A percentile compares a stretch with the other conserved stretches of the same genome.
Evolutionary conservation across 2,113 vertebrate species (phyloP).

Genomic region (Empidonax traillii): DNA sequence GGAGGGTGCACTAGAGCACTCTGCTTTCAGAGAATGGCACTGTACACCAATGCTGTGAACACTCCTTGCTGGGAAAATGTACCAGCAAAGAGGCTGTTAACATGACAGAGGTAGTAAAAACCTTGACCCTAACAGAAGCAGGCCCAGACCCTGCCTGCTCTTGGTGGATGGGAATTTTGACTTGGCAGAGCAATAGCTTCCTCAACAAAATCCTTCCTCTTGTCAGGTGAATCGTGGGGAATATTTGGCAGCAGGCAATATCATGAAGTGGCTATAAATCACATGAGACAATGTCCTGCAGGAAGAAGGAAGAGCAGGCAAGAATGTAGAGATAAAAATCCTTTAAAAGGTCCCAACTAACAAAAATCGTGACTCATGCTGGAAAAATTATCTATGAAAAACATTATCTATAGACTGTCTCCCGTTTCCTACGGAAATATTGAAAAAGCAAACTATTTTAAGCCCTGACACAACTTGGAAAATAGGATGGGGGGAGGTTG

Average conservation of each 20-base stretch:
- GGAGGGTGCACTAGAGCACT: not conserved
- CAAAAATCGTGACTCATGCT: slow-evolving; percentile 16
- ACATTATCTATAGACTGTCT: not conserved
- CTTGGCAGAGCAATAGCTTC: not conserved
- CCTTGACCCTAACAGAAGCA: not conserved
- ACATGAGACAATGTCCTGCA: slow-evolving; percentile 28
- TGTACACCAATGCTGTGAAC: fast-evolving
- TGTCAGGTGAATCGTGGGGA: not conserved
- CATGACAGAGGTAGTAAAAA: not conserved
- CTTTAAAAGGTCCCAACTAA: slow-evolving; percentile 3
- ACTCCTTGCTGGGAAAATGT: not conserved
- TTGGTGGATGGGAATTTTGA: slow-evolving; percentile 17
- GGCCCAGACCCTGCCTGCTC: not conserved
- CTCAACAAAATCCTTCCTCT: slow-evolving; percentile 21
- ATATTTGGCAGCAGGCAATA: not conserved
- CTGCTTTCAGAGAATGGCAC: not conserved
- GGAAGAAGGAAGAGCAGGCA: slow-evolving; percentile 39
- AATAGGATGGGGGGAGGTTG: not conserved
- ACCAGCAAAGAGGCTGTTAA: not conserved
- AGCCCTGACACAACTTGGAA: not conserved
- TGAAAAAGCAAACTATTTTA: slow-evolving; percentile 37
- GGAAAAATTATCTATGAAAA: slow-evolving; percentile 31
- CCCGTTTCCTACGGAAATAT: slow-evolving; percentile 26
- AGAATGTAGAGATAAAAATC: slow-evolving; percentile 31
- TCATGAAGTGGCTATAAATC: slow-evolving; percentile 31